phyloP scores from a whole-genome alignment of 2,113 vertebrate genomes.

The Microcebus murinus region DNA sequence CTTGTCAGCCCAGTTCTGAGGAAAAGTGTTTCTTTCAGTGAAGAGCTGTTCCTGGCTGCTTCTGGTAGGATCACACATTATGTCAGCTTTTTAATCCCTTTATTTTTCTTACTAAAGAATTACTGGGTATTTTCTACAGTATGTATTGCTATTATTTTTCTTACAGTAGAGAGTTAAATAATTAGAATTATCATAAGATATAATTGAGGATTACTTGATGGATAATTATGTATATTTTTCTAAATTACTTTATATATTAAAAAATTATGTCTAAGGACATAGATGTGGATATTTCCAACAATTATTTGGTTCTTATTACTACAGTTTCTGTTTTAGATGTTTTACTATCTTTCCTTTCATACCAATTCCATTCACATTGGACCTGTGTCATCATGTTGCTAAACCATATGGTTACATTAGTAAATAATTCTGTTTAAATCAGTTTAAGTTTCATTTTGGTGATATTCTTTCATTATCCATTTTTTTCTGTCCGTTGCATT shows the following conservation, averaged over 20 bases:
- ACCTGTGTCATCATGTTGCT: constrained; percentile 75
- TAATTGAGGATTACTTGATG: background rate
- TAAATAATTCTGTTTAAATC: constrained; percentile 73
- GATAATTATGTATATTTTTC: constrained; percentile 11
- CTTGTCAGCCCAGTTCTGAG: constrained; percentile 95
- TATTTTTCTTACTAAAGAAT: constrained; percentile 61
- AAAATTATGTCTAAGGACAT: background rate
- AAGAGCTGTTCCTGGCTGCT: constrained; percentile 96
- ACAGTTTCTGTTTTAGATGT: constrained; percentile 36
- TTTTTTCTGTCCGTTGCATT: constrained; percentile 77
- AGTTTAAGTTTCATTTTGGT: constrained; percentile 74
- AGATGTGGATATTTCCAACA: background rate
- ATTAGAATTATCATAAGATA: background rate
- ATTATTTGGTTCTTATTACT: background rate
- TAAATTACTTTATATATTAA: constrained; percentile 33
- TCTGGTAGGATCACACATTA: constrained; percentile 93
- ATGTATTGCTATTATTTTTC: constrained; percentile 42
- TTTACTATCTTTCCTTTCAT: constrained; percentile 49
- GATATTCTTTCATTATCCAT: constrained; percentile 73
- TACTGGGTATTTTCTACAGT: constrained; percentile 39
- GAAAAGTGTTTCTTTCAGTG: constrained; percentile 98
- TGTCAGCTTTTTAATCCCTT: constrained; percentile 83
- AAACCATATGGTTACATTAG: constrained; percentile 65
- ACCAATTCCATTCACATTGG: constrained; percentile 52
- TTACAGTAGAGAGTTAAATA: constrained; percentile 43